phyloP scores from a whole-genome alignment of 2,797 vertebrate species.

The Natrix natrix region DNA sequence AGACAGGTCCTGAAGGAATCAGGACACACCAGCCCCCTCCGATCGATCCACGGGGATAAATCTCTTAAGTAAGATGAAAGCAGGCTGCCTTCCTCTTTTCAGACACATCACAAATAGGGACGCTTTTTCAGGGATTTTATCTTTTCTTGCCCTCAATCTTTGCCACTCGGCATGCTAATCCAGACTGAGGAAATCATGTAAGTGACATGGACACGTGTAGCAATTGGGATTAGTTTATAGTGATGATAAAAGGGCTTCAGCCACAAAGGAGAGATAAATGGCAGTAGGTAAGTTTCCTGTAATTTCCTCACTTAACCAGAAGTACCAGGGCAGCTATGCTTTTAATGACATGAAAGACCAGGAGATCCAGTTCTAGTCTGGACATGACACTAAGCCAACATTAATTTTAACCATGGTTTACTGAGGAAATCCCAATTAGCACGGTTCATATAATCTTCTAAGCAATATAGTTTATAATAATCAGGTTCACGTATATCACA shows the following conservation, averaged over 20 bases:
- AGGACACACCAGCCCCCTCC: slow-evolving; percentile 58
- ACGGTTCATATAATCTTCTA: not conserved
- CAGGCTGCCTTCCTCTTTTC: slow-evolving; percentile 56
- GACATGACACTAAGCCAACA: not conserved
- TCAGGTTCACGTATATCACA: not conserved
- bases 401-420: not conserved
- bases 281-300: not conserved
- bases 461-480: not conserved
- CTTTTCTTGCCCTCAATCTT: not conserved
- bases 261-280: not conserved
- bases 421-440: not conserved
- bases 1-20: slow-evolving; percentile 69
- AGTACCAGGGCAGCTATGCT: not conserved
- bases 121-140: slow-evolving; percentile 26
- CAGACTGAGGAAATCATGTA: not conserved
- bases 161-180: not conserved
- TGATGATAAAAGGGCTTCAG: not conserved
- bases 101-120: slow-evolving; percentile 39
- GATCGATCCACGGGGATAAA: slow-evolving; percentile 61
- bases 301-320: not conserved
- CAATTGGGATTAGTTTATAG: accelerated
- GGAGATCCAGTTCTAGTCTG: not conserved
- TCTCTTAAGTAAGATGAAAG: slow-evolving; percentile 73
- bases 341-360: not conserved
- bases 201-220: accelerated